Conservation (phyloP, 2,113 vertebrate species). For the Corythaixoides concolor region DNA sequence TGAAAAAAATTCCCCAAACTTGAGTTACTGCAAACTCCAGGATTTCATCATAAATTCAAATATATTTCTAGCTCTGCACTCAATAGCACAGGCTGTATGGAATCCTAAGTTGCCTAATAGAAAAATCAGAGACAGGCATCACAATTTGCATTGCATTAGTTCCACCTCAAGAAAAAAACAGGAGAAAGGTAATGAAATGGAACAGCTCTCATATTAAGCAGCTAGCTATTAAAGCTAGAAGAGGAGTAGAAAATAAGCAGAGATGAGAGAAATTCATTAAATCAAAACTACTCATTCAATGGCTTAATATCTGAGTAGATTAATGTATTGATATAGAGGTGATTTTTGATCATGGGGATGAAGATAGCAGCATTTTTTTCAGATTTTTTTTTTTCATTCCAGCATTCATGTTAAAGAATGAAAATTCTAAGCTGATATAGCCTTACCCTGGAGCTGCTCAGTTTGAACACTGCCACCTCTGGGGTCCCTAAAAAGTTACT, state of each 20-base stretch:
- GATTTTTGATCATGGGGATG: slow-evolving; percentile 64
- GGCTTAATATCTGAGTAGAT: slow-evolving; percentile 67
- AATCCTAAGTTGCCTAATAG: slow-evolving; percentile 50
- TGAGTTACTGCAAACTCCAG: not conserved
- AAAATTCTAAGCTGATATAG: slow-evolving; percentile 39
- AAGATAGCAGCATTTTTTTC: slow-evolving; percentile 44
- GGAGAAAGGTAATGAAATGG: slow-evolving; percentile 74
- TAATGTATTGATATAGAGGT: slow-evolving; percentile 61
- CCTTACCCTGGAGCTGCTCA: not conserved
- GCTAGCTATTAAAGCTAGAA: slow-evolving; percentile 71
- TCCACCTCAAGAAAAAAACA: slow-evolving; percentile 71
- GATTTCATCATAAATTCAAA: slow-evolving; percentile 55
- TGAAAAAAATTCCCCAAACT: not conserved
- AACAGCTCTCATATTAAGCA: slow-evolving; percentile 70
- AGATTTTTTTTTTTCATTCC: not conserved
- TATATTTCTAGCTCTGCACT: slow-evolving; percentile 31
- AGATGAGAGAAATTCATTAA: slow-evolving; percentile 73
- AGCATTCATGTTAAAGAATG: slow-evolving; percentile 32
- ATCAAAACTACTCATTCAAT: slow-evolving; percentile 70
- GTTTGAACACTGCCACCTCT: slow-evolving; percentile 12
- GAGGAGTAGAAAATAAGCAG: slow-evolving; percentile 68
- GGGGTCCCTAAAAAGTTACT: slow-evolving; percentile 5
- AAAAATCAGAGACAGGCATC: slow-evolving; percentile 67
- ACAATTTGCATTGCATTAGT: slow-evolving; percentile 69
- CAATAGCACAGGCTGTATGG: slow-evolving; percentile 28